Percentiles rank a stretch among this genome's conserved stretches.
Conservation (phyloP, 1,140 invertebrate species). For the Bathynomus jamesi region DNA sequence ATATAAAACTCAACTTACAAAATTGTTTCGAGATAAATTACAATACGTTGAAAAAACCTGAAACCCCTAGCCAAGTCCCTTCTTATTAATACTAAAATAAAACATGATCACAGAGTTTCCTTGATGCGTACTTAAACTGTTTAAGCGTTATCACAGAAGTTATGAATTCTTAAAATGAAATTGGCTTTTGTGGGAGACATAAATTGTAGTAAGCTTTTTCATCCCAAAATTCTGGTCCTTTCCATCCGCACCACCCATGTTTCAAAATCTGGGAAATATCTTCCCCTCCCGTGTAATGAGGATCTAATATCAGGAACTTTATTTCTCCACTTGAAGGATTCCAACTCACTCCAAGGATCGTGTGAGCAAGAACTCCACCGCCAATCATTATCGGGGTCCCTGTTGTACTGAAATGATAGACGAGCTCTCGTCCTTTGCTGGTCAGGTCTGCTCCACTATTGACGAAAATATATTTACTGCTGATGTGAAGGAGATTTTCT, state of each 20-base stretch:
- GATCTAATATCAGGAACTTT: conserved; percentile 91
- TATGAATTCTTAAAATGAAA: not conserved
- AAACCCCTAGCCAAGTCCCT: too few species aligned
- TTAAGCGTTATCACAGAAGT: too few species aligned
- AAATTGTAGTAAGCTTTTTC: conserved; percentile 90
- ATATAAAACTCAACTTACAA: too few species aligned
- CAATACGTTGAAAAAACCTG: too few species aligned
- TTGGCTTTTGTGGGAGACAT: conserved; percentile 66
- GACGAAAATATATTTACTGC: conserved; percentile 74
- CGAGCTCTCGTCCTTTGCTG: conserved; percentile 64
- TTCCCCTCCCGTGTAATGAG: conserved; percentile 83
- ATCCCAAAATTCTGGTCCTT: conserved; percentile 80
- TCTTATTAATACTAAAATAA: too few species aligned
- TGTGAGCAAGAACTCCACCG: conserved; percentile 94
- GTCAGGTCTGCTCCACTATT: conserved; percentile 73
- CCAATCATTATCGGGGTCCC: conserved; percentile 98
- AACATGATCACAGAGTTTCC: too few species aligned
- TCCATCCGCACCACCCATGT: conserved; percentile 94
- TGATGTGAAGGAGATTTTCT: conserved; percentile 67
- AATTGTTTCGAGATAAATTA: too few species aligned
- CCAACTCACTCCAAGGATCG: conserved; percentile 89
- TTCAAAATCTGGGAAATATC: conserved; percentile 59
- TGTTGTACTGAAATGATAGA: conserved; percentile 82
- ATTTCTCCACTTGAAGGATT: conserved; percentile 65
- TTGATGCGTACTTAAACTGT: too few species aligned